Base-by-base conservation (phyloP, 2,797 vertebrate genomes). In the Tokudaia muenninki region DNA sequence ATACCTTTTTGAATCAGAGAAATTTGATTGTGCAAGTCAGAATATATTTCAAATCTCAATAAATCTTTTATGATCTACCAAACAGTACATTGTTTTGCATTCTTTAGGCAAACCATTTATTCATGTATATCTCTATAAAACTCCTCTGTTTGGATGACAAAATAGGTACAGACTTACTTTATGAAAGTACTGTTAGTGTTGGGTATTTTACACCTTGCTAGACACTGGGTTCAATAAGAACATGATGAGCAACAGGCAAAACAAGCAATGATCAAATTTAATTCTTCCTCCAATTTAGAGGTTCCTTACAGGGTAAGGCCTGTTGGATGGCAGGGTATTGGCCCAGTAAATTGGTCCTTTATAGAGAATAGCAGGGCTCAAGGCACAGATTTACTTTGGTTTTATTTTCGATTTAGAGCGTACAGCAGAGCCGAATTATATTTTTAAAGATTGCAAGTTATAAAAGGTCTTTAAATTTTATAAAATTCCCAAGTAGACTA, bases 151-250 rank as follows among this genome's bases (percentile, higher is more conserved):
- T 70, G 2, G 19, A 17, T 19, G 52, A 92, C 24, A 59, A 94
- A 95, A 88, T 11, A 4, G 12, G 47, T 74, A 87, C 44, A 44
- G 0, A 13, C 26, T 57, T 55, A 87, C 1, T 10, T 22, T 63
- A 12, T 89, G 86, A 88, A 95, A 44, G 21, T 50, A 93, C 31
- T 89, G 26, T 16, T 74, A 96, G 26, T 82, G 86, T 83, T 31
- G 72, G 75, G 31, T 44, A 87, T 72, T 91, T 94, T 94, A 72
- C 24, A 78, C 52, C 31, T 91, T 93, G 12, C 65, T 92, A 52
- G 72, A 91, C 14, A 75, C 29, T 82, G 57, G 17, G 79, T 96
- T 97, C 96, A 97, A 89, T 91, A 96, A 65, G n/a, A 91, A 93
- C 77, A 92, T 14, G 65, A 95, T 90, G 52, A 96, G 75, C 7